phyloP scores from a whole-genome alignment of 2,113 vertebrate genomes.

The Ceyx margarethae region DNA sequence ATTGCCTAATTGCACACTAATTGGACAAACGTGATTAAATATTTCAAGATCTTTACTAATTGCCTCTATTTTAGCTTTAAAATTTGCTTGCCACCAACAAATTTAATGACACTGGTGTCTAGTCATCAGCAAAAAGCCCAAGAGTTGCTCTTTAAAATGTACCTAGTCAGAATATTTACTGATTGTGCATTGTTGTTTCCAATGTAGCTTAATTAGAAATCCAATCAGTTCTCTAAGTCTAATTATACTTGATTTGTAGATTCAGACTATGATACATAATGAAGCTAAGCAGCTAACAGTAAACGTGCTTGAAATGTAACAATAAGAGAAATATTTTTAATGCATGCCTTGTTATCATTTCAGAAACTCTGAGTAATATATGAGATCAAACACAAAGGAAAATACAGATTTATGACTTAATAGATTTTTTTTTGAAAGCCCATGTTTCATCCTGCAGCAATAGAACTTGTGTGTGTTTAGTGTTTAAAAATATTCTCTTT shows the following conservation, averaged over 20 bases:
- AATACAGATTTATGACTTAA: slow-evolving; percentile 65
- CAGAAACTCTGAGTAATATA: slow-evolving; percentile 71
- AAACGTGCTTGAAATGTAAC: slow-evolving; percentile 86
- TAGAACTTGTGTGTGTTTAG: slow-evolving; percentile 15
- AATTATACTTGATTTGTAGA: slow-evolving; percentile 90
- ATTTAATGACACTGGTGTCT: slow-evolving; percentile 90
- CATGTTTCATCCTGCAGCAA: slow-evolving; percentile 48
- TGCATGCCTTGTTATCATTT: slow-evolving; percentile 73
- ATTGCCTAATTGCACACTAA: slow-evolving; percentile 99
- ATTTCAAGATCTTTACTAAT: slow-evolving; percentile 98
- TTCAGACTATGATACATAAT: slow-evolving; percentile 87
- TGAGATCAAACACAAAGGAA: slow-evolving; percentile 60
- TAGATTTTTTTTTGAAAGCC: slow-evolving; percentile 38
- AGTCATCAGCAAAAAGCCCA: slow-evolving; percentile 89
- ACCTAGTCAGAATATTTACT: slow-evolving; percentile 90
- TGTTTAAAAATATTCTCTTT: slow-evolving; percentile 45
- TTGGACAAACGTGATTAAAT: slow-evolving; percentile 99
- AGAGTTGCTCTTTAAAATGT: slow-evolving; percentile 90
- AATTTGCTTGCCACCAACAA: slow-evolving; percentile 92
- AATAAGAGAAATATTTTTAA: slow-evolving; percentile 83
- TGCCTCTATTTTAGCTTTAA: slow-evolving; percentile 99
- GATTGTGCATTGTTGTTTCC: slow-evolving; percentile 88
- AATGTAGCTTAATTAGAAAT: slow-evolving; percentile 90
- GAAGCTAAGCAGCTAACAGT: slow-evolving; percentile 82
- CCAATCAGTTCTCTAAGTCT: slow-evolving; percentile 88